phyloP scores from a whole-genome alignment of 2,888 invertebrate genomes.

The Empis stercorea region DNA sequence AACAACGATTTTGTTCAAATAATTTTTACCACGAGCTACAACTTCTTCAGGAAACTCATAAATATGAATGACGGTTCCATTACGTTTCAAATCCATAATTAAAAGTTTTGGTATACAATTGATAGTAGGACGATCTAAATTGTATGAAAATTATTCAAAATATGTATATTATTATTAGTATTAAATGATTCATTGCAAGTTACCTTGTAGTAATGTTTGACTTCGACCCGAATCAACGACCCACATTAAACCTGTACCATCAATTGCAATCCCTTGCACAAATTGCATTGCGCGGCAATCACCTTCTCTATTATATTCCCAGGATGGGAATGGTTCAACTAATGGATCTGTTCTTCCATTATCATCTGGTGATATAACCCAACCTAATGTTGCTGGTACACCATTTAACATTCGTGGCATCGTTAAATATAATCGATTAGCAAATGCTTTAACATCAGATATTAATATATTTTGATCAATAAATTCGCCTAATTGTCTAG shows the following conservation, averaged over 20 bases:
- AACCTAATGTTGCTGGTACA: constrained; percentile 55
- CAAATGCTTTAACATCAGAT: constrained; percentile 54
- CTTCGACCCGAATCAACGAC: constrained; percentile 55
- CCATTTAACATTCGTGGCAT: constrained; percentile 57
- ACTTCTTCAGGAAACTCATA: constrained; percentile 49
- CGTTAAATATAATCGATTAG: constrained; percentile 52
- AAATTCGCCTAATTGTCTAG: constrained; percentile 44
- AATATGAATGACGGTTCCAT: constrained; percentile 42
- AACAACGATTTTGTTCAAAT: constrained; percentile 59
- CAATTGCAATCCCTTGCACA: constrained; percentile 62
- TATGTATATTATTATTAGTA: too few relatives aligned
- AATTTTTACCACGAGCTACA: constrained; percentile 43
- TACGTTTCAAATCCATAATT: constrained; percentile 50
- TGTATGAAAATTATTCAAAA: not conserved
- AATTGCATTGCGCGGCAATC: constrained; percentile 59
- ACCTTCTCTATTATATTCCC: constrained; percentile 52
- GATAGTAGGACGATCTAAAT: constrained; percentile 29
- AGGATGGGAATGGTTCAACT: constrained; percentile 56
- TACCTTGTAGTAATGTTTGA: constrained; percentile 42
- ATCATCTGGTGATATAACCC: constrained; percentile 37
- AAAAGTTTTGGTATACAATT: constrained; percentile 57
- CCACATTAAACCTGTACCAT: constrained; percentile 55
- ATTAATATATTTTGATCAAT: constrained; percentile 54
- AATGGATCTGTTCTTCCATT: constrained; percentile 41
- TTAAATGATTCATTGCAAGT: constrained; percentile 1